Conservation (phyloP, 1,140 invertebrate species). For the Eufriesea mexicana region DNA sequence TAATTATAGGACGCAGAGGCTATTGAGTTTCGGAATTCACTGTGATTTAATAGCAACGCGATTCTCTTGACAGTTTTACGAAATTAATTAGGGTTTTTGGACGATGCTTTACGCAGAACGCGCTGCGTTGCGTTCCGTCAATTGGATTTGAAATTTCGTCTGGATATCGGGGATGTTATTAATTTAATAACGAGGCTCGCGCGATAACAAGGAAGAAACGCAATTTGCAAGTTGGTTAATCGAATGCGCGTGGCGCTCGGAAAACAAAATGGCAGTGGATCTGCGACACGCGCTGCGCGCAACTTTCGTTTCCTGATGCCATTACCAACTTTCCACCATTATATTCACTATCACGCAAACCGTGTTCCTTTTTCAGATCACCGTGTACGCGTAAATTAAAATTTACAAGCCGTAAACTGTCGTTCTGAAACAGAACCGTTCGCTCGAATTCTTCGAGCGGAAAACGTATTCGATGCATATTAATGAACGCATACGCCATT, state of each 20-base stretch:
- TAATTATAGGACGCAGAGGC: no score
- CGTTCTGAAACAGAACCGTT: no score
- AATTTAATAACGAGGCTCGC: neutral
- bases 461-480: no score
- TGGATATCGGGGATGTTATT: neutral
- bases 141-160: neutral
- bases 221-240: neutral
- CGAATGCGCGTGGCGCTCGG: neutral
- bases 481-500: no score
- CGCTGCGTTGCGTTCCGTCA: neutral
- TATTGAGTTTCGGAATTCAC: no score
- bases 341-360: neutral
- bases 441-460: no score
- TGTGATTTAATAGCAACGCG: no score
- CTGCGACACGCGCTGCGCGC: neutral
- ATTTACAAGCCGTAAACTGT: neutral
- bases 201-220: neutral
- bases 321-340: neutral
- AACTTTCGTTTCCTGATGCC: neutral
- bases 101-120: neutral
- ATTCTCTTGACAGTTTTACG: neutral
- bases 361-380: neutral
- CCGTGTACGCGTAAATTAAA: neutral
- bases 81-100: neutral
- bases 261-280: neutral